Base-by-base conservation (phyloP, 2,888 invertebrate genomes). In the Brenthis daphne region DNA sequence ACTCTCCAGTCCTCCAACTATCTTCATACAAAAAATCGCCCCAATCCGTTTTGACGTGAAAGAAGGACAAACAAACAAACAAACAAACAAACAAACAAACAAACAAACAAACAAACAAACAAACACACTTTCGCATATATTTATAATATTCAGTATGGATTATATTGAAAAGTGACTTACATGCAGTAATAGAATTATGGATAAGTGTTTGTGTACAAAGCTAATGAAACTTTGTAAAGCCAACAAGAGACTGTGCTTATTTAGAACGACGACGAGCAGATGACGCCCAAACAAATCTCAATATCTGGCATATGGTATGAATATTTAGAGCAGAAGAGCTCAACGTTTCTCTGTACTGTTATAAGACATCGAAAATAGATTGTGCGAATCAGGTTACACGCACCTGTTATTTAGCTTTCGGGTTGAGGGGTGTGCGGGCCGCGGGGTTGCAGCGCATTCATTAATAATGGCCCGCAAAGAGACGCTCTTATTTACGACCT, bases 301-400 rank as follows among this genome's bases (percentile, higher is more conserved):
- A 90, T 90, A 92, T 90, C 87, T 87, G 83, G 86, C 90, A 87
- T 91, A 89, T 89, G 90, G 87, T 87, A 89, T 89, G 92, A 91
- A 91, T 90, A 91, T 91, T 90, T 89, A 90, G 90, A 92, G 83
- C 87, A 85, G 80, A 86, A 87, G 86, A 86, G 86, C 89, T 87
- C 86, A 87, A 85, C 86, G 87, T 85, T 88, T 85, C 90, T 88
- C 86, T 85, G 87, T 88, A 87, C 90, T 85, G 88, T 86, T 89
- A 88, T 89, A 91, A 90, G 90, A 89, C 89, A 90, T 90, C 92
- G 88, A 90, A 92, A 92, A 92, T 92, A 92, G 92, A 92, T 91
- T 91, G 88, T 91, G 90, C 91, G 90, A 92, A 92, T 86, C 90
- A 91, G 92, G 92, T 91, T 92, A 92, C 89, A 87, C 92, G 88